Evolutionary conservation across 2,113 vertebrate species (phyloP), one percentile per base, ranked within the genome.

Genomic region (Petrocephalus microphthalmus): DNA sequence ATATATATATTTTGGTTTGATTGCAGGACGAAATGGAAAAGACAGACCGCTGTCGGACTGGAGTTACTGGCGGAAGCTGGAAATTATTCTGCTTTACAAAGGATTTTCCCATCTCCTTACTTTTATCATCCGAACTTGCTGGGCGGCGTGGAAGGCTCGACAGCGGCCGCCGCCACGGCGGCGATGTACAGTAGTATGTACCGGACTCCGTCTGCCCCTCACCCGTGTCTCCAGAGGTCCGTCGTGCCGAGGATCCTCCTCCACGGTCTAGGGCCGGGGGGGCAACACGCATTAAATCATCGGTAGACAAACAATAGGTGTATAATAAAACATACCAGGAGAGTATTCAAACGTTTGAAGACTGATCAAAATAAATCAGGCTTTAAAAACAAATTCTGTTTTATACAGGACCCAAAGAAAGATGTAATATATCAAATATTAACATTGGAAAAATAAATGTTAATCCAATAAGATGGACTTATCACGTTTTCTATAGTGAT

Each of bases 151-250:
- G 98, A 99, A 96, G 97, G 97, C 93, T 97, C 96, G 1, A 97
- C 98, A 15, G 98, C 98, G 5, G 98, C 98, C 0, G 97, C 98
- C 0, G 97, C 97, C 0, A 98, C 98, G 15, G 97, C 98, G 2
- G 98, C 98, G 86, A 98, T 99, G 98, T 99, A 99, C 96, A 98
- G 97, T 95, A 98, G 96, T 92, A 98, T 99, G 97, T 99, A 99
- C 94, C 97, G 98, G 97, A 98, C 98, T 97, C 98, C 97, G 87
- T 94, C 97, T 0, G 93, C 98, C 0, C 97, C 98, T 87, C 98
- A 98, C 82, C 98, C 97, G 47, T 93, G 96, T 92, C 96, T 99
- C 91, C 98, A 99, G 96, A 96, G 98, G 95, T 98, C 98, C 37
- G 95, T 99, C 81, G 98, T 99, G 92, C 98, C 98, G 85, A 95